Evolutionary conservation across 2,113 vertebrate species (phyloP), one percentile per base, ranked within the genome.

Genomic region (Centropus bengalensis): DNA sequence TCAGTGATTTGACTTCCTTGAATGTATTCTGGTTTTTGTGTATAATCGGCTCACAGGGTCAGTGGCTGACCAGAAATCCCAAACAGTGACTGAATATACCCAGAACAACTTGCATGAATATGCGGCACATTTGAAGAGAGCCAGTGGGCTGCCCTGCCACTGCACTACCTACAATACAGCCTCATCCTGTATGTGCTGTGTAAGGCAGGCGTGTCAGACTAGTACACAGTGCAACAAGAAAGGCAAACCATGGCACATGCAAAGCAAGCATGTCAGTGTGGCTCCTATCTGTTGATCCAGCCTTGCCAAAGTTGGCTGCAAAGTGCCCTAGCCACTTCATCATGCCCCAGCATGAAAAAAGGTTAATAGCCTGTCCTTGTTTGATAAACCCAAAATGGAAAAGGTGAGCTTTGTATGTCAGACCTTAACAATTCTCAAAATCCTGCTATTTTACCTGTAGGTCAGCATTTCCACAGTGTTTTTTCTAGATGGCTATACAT

Each of bases 331-430:
- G 40, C 4, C 32, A 51, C 14, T 77, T 47, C 44, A n/a, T 30
- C n/a, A 24, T 56, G 20, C 26, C 36, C 21, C 14, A 15, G 17
- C n/a, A 36, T 82, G 49, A 88, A 88, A 42, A 51, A 47, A 86
- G 23, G 27, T 54, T 62, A 66, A 81, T 51, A 49, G 8, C 21
- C 32, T 83, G 49, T 58, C 22, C 16, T 78, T 20, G 9, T 32
- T 52, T 42, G 26, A 12, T 56, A 15, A 88, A 16, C 27, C 47
- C 8, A 30, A 21, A 93, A 92, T 84, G 36, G 84, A 66, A 75
- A 45, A 89, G 66, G 62, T 75, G 66, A 93, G 32, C n/a, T 82
- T 84, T 44, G 13, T 45, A 17, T 49, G 36, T 68, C 74, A 92
- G 27, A 68, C 15, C 14, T 58, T 52, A 92, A 23, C 45, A 82